Evolutionary conservation across 2,888 invertebrate genomes (phyloP), one percentile per base, ranked within the genome.

Genomic region (Boloria euphrosyne): DNA sequence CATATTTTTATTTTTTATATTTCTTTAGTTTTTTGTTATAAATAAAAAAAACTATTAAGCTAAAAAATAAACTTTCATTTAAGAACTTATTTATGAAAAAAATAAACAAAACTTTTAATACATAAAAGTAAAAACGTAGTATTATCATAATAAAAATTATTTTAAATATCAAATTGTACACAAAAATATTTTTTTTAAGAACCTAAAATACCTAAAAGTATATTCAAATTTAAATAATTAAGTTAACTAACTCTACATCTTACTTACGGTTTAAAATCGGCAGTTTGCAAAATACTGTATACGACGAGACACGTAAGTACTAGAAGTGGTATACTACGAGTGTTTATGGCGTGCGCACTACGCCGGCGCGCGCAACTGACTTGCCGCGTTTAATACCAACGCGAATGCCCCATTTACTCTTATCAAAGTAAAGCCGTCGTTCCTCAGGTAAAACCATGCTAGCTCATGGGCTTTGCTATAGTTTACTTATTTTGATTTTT

Each of bases 331-430:
- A 57, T 54, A 54, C 50, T 58, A 38, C 43, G 44, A 44, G 64
- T 61, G 50, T 18, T 54, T 14, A 5, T 51, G 58, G 59, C 88
- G 87, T 85, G 85, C 84, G 84, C 79, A 78, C 80, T 67, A 69
- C 68, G 68, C 73, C 70, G 79, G 78, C 76, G 83, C 84, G 80
- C 76, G 72, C 73, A 74, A 77, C 74, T 72, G 77, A 86, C 86
- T 72, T 66, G 46, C 63, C 53, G 59, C 31, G 70, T 66, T 74
- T 13, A 31, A 18, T 49, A 49, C 6, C 14, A n/a, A 44, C 49
- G 49, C 47, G 47, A 38, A 47, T 55, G 18, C 53, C 18, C 65
- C 52, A 52, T 43, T 65, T 74, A 71, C 55, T 59, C 65, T 67
- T 69, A 69, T 57, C 63, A 68, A 18, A 27, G 27, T 31, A 52